phyloP scores from a whole-genome alignment of 2,888 invertebrate species.

The Ctena decussata region DNA sequence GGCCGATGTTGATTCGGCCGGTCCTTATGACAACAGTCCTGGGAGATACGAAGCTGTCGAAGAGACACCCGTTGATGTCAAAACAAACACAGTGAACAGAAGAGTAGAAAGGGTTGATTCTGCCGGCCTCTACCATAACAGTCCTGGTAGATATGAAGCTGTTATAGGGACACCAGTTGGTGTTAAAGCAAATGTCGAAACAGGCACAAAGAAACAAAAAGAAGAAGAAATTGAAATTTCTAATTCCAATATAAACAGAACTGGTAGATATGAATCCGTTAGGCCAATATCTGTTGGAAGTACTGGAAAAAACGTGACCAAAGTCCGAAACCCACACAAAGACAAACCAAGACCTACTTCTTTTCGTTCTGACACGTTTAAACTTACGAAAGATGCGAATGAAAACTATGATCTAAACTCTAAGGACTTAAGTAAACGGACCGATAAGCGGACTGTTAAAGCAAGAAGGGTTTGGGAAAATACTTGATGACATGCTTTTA shows the following conservation, averaged over 20 bases:
- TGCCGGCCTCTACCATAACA: neutral
- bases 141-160: neutral
- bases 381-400: too few relatives aligned
- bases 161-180: too few relatives aligned
- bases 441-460: neutral
- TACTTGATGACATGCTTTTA: neutral
- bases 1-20: slow-evolving; percentile 49
- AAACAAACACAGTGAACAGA: neutral
- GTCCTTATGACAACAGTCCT: slow-evolving; percentile 5
- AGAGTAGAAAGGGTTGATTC: neutral
- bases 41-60: neutral
- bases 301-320: too few relatives aligned
- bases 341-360: neutral
- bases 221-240: neutral
- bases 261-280: neutral
- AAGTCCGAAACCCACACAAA: neutral
- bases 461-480: neutral
- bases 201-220: neutral
- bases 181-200: too few relatives aligned
- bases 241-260: too few relatives aligned
- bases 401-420: too few relatives aligned
- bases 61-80: neutral
- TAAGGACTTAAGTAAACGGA: neutral
- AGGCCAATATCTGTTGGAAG: too few relatives aligned
- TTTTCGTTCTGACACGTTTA: too few relatives aligned